phyloP scores from a whole-genome alignment of 2,797 vertebrate species.

The Netta rufina region DNA sequence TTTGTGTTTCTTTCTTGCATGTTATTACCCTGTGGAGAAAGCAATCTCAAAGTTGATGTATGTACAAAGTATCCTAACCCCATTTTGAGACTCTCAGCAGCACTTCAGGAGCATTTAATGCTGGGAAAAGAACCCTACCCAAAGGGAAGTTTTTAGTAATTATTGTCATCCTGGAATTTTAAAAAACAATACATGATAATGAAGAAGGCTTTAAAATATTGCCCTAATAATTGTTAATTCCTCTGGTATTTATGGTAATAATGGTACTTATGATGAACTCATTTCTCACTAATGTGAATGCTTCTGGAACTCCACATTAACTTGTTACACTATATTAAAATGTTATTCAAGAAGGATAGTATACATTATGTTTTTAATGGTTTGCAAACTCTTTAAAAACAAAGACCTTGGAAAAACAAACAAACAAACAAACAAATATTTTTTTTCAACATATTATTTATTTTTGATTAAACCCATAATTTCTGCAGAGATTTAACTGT shows the following conservation, averaged over 20 bases:
- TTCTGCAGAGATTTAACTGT: conserved; percentile 45
- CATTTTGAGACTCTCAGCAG: background rate
- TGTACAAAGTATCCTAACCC: background rate
- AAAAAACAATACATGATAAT: conserved; percentile 50
- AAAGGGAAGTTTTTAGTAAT: conserved; percentile 19
- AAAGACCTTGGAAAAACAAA: background rate
- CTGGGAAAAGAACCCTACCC: background rate
- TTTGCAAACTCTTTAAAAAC: conserved; percentile 21
- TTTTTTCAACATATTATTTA: background rate
- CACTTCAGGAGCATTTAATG: background rate
- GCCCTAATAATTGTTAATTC: conserved; percentile 54
- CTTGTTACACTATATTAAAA: background rate
- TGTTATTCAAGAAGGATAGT: background rate
- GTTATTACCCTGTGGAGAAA: background rate
- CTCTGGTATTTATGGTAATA: conserved; percentile 63
- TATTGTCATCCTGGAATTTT: conserved; percentile 7
- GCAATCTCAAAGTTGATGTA: background rate
- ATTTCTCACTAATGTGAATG: conserved; percentile 26
- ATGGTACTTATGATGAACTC: conserved; percentile 51
- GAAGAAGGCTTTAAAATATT: conserved; percentile 18
- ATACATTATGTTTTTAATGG: background rate
- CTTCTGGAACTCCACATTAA: conserved; percentile 12
- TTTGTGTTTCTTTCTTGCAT: background rate
- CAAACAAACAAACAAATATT: background rate
- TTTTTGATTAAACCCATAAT: background rate